A percentile compares a stretch with the other conserved stretches of the same genome.
Evolutionary conservation across 2,113 vertebrate genomes (phyloP).

Genomic region (Hippopotamus amphibius): DNA sequence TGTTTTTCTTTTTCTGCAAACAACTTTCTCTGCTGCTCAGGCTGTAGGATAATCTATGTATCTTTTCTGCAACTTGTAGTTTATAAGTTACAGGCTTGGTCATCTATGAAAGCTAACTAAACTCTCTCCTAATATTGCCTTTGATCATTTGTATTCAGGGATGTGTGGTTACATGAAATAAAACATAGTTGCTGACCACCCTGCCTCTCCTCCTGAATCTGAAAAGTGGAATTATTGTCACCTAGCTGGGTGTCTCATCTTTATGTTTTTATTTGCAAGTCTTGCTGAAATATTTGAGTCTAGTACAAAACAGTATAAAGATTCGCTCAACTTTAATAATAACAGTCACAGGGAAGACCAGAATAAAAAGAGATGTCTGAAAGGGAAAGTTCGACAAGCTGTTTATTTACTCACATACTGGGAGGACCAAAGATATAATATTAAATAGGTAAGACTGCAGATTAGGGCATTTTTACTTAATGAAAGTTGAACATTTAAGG

Average conservation of each 20-base stretch:
- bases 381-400: neutral
- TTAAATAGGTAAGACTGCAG: neutral
- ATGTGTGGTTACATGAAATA: neutral
- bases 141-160: constrained; percentile 30
- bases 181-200: neutral
- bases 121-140: neutral
- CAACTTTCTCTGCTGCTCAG: neutral
- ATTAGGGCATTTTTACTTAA: neutral
- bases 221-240: neutral
- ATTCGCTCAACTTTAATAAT: neutral
- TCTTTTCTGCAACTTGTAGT: neutral
- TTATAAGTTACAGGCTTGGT: neutral
- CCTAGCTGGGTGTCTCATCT: neutral
- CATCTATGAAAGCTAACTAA: neutral
- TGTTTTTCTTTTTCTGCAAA: constrained; percentile 8
- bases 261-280: constrained; percentile 32
- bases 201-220: neutral
- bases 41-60: neutral
- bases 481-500: constrained; percentile 20
- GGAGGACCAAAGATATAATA: neutral
- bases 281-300: constrained; percentile 43
- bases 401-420: neutral
- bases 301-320: constrained; percentile 13
- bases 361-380: neutral
- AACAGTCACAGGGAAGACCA: neutral